Evolutionary conservation across 2,113 vertebrate genomes (phyloP).

Genomic region (Gambusia affinis): DNA sequence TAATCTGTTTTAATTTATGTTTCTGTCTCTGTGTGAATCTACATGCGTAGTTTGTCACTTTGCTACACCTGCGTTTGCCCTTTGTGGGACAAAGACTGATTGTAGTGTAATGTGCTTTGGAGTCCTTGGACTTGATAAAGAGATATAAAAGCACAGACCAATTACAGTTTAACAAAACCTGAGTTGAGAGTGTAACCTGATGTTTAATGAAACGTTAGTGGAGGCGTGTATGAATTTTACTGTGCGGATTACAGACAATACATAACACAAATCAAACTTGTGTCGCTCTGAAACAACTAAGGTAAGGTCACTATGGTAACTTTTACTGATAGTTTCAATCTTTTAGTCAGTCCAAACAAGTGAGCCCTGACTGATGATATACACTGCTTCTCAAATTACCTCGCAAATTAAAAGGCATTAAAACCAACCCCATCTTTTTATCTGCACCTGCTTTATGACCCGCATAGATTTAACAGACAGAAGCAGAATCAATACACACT

Average conservation of each 20-base stretch:
- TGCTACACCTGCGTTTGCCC: no score
- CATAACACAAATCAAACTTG: background rate
- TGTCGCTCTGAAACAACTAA: background rate
- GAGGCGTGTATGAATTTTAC: background rate
- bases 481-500: conserved; percentile 46
- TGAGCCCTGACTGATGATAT: conserved; percentile 4
- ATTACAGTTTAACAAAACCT: background rate
- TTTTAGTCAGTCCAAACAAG: background rate
- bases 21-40: no score
- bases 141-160: no score
- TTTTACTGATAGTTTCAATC: background rate
- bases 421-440: conserved; percentile 34
- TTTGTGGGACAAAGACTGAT: no score
- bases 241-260: background rate
- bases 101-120: no score
- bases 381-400: conserved; percentile 26
- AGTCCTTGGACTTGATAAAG: no score
- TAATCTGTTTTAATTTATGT: no score
- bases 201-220: background rate
- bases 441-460: conserved; percentile 45
- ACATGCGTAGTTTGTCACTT: no score
- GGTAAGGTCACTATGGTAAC: background rate
- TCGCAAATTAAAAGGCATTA: conserved; percentile 31
- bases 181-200: background rate
- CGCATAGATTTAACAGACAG: conserved; percentile 11